These are phyloP conservation scores for Todiramphus saurophagus DNA, from an alignment of 2,113 vertebrate genomes.

Conservation along the genomic window DNA sequence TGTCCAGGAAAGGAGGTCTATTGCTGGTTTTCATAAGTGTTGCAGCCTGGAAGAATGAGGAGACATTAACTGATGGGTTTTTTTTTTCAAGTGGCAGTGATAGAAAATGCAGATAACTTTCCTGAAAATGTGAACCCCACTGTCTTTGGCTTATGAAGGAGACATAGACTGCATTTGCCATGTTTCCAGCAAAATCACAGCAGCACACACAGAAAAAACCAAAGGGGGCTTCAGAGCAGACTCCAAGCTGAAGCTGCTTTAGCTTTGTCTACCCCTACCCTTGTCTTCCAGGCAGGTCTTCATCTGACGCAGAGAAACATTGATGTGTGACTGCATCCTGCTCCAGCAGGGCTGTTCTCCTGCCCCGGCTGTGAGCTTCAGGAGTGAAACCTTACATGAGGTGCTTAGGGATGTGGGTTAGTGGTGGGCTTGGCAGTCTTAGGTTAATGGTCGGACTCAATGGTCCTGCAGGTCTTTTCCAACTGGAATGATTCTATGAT, in stretches of 20 bases:
- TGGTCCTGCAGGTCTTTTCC: too few species aligned
- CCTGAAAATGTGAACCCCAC: not conserved
- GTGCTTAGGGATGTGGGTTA: too few species aligned
- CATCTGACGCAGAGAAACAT: not conserved
- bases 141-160: not conserved
- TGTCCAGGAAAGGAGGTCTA: not conserved
- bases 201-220: not conserved
- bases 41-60: not conserved
- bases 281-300: accelerated
- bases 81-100: not conserved
- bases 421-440: too few species aligned
- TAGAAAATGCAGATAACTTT: not conserved
- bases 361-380: not conserved
- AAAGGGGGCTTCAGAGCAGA: not conserved
- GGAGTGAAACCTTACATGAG: not conserved
- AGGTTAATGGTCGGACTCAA: too few species aligned
- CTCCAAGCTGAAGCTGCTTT: not conserved
- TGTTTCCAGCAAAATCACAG: not conserved
- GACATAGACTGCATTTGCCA: not conserved
- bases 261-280: not conserved
- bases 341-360: not conserved
- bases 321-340: not conserved
- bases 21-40: not conserved
- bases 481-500: too few species aligned
- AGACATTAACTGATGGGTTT: not conserved